phyloP scores from a whole-genome alignment of 2,113 vertebrate genomes.

The Xyliphius kryptos region DNA sequence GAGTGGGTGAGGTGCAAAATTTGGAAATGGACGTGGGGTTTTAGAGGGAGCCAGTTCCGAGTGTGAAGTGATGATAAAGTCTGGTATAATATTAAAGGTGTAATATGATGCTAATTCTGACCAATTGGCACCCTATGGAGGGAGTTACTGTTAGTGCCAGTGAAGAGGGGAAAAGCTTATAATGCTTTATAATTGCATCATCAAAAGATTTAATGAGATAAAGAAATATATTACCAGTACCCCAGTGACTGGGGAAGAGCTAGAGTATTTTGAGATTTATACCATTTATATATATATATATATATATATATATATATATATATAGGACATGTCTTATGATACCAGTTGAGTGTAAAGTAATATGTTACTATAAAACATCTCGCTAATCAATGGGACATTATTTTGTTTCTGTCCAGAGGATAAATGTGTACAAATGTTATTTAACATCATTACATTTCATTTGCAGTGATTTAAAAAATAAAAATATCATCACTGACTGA shows the following conservation, averaged over 20 bases:
- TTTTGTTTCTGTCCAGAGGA: too few relatives aligned
- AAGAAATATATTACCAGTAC: not conserved
- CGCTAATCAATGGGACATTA: too few relatives aligned
- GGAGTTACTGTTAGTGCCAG: not conserved
- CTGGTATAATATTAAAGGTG: conserved; percentile 4
- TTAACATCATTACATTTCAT: too few relatives aligned
- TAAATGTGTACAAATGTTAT: too few relatives aligned
- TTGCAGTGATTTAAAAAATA: too few relatives aligned
- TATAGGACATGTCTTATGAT: not conserved
- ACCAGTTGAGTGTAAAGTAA: not conserved
- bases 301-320: too few relatives aligned
- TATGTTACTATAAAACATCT: too few relatives aligned
- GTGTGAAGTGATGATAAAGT: not conserved
- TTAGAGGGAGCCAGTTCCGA: not conserved
- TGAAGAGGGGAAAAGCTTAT: not conserved
- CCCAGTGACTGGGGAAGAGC: not conserved
- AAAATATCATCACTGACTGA: too few relatives aligned
- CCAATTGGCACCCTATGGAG: not conserved
- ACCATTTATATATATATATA: not conserved
- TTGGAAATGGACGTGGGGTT: not conserved
- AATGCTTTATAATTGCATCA: not conserved
- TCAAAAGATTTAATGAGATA: conserved; percentile 1
- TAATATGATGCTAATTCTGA: not conserved
- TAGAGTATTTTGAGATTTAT: not conserved
- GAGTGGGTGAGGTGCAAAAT: not conserved